phyloP scores from a whole-genome alignment of 53 echinoderm and acorn worm genomes.

The Antedon mediterranea region DNA sequence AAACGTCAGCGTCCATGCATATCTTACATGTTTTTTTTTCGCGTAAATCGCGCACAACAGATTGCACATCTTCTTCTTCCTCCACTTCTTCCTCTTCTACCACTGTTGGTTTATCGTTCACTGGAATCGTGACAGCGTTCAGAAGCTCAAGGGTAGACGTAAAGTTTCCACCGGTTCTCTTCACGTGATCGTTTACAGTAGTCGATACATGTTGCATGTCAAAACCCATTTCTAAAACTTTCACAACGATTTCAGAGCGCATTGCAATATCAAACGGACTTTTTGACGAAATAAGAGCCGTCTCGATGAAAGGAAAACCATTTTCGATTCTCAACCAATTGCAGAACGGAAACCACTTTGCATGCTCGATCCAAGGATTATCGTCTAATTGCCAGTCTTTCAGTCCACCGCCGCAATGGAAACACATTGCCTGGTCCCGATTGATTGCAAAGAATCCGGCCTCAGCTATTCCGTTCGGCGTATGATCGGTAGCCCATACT shows the following conservation, averaged over 20 bases:
- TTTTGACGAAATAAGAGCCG: not conserved
- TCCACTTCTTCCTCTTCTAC: too few species aligned
- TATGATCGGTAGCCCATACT: slow-evolving; percentile 25
- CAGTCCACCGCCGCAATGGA: slow-evolving; percentile 82
- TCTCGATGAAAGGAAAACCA: slow-evolving; percentile 49
- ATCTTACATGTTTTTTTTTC: slow-evolving; percentile 65
- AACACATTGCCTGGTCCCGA: slow-evolving; percentile 65
- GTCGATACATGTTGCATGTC: too few species aligned
- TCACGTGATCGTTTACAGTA: too few species aligned
- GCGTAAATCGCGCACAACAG: not conserved
- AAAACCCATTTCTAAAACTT: too few species aligned
- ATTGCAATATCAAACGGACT: too few species aligned
- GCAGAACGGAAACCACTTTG: slow-evolving; percentile 78
- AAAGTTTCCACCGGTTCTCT: too few species aligned
- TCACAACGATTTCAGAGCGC: too few species aligned
- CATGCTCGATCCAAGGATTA: slow-evolving; percentile 92
- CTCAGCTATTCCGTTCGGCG: slow-evolving; percentile 39
- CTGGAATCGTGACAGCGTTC: too few species aligned
- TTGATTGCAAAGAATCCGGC: slow-evolving; percentile 78
- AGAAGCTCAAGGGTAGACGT: too few species aligned
- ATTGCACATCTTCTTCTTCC: too few species aligned
- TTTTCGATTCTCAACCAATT: slow-evolving; percentile 72
- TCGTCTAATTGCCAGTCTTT: slow-evolving; percentile 73
- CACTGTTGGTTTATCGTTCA: too few species aligned
- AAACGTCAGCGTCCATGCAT: slow-evolving; percentile 50